Conservation (phyloP, 2,797 vertebrate genomes). For the Ateles fusciceps region DNA sequence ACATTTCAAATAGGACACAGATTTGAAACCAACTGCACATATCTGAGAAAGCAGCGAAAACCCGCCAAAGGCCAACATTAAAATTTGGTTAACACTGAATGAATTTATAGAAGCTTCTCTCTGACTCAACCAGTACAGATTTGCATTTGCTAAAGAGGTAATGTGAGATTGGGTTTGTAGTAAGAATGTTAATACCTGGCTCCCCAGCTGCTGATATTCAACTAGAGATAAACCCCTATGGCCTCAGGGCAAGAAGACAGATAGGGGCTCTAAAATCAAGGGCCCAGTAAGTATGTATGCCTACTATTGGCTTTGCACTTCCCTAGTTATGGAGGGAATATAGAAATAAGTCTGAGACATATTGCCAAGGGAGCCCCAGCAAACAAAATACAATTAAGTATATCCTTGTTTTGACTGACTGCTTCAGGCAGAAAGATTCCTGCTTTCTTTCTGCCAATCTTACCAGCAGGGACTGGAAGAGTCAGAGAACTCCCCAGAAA, state of each 20-base stretch:
- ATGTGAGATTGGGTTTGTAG: neutral
- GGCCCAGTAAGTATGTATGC: neutral
- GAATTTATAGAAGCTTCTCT: slow-evolving; percentile 23
- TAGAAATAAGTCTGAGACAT: neutral
- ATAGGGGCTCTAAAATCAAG: no score
- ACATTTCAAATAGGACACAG: neutral
- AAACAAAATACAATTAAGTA: neutral
- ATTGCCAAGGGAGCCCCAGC: neutral
- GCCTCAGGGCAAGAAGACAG: neutral
- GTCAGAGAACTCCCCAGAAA: neutral
- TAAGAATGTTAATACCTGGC: neutral
- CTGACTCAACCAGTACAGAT: neutral
- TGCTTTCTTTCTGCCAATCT: neutral
- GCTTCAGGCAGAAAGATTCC: neutral
- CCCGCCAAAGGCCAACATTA: slow-evolving; percentile 15
- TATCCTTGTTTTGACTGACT: neutral
- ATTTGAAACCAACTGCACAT: neutral
- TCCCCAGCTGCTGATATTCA: neutral
- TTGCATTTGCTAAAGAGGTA: slow-evolving; percentile 6
- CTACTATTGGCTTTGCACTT: neutral
- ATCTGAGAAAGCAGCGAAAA: slow-evolving; percentile 13
- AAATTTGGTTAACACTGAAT: slow-evolving; percentile 32
- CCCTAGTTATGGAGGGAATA: neutral
- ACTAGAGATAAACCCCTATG: neutral
- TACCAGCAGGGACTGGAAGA: neutral